Conservation (phyloP, 2,113 vertebrate species). For the Rhynchomys soricoides region DNA sequence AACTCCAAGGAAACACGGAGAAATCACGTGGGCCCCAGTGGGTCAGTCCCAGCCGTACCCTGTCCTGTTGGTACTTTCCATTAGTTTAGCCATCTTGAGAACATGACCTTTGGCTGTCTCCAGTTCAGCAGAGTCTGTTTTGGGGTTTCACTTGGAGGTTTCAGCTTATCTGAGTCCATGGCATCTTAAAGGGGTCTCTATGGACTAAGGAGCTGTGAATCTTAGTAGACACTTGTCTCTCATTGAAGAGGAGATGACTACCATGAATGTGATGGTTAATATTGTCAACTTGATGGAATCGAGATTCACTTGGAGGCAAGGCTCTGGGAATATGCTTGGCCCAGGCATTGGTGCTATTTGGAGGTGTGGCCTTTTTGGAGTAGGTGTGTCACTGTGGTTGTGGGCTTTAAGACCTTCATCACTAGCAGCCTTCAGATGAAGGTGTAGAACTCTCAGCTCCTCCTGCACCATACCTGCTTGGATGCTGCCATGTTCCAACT, state of each 20-base stretch:
- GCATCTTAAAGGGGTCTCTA: neutral
- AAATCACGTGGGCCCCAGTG: neutral
- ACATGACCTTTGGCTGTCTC: constrained; percentile 62
- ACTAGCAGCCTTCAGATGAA: too few species aligned
- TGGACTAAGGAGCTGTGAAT: neutral
- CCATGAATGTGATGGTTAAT: neutral
- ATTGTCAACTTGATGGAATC: too few species aligned
- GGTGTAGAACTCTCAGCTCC: too few species aligned
- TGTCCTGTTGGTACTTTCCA: constrained; percentile 77
- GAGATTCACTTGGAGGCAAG: too few species aligned
- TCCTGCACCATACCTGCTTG: too few species aligned
- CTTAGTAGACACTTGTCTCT: neutral
- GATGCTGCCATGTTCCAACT: too few species aligned
- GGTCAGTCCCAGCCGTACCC: constrained; percentile 65
- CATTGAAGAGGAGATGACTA: neutral
- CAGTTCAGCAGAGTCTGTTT: neutral
- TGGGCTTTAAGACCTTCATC: too few species aligned
- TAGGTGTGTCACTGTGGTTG: too few species aligned
- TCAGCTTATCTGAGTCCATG: neutral
- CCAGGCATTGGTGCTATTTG: too few species aligned
- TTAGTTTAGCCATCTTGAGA: constrained; percentile 62
- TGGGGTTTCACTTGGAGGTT: neutral
- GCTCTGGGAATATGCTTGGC: too few species aligned
- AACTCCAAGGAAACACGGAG: neutral
- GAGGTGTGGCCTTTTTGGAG: too few species aligned